These are phyloP conservation scores for Hydrotaea diabolus DNA, from an alignment of 2,888 invertebrate species.

Conservation along the genomic window DNA sequence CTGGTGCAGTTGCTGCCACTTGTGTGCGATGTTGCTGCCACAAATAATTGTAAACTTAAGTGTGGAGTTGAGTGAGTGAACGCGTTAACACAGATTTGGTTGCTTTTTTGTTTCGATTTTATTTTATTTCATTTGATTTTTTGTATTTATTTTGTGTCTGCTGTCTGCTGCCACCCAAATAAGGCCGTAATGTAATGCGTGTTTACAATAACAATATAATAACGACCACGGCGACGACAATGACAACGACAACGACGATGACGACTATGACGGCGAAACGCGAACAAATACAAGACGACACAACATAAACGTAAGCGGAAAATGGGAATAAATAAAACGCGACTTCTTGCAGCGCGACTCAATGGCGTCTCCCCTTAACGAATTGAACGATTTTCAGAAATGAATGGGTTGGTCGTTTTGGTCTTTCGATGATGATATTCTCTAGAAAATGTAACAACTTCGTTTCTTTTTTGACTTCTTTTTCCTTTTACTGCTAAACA, in stretches of 20 bases:
- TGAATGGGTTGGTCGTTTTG: slow-evolving; percentile 23
- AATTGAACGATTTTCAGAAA: slow-evolving; percentile 6
- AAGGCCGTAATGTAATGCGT: slow-evolving; percentile 66
- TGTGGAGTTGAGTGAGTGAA: slow-evolving; percentile 15
- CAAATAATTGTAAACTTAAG: slow-evolving; percentile 42
- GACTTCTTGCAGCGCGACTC: slow-evolving; percentile 40
- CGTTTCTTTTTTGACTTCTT: neutral
- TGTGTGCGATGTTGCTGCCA: slow-evolving; percentile 1
- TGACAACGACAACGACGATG: slow-evolving; percentile 17
- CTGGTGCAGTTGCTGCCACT: neutral
- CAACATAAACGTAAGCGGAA: slow-evolving; percentile 2
- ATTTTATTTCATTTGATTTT: no score
- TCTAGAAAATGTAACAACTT: slow-evolving; percentile 24
- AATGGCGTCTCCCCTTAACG: slow-evolving; percentile 40
- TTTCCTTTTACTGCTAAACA: neutral
- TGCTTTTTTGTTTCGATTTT: neutral
- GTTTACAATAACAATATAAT: slow-evolving; percentile 63
- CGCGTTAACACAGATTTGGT: slow-evolving; percentile 45
- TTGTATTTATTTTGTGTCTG: no score
- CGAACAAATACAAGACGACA: slow-evolving; percentile 24
- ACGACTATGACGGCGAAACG: slow-evolving; percentile 37
- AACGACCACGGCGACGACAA: slow-evolving; percentile 16
- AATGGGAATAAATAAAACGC: neutral
- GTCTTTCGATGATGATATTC: neutral
- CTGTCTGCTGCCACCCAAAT: slow-evolving; percentile 52